These are phyloP conservation scores for Drosophila miranda DNA, from an alignment of 1,140 invertebrate genomes.

Conservation along the genomic window DNA sequence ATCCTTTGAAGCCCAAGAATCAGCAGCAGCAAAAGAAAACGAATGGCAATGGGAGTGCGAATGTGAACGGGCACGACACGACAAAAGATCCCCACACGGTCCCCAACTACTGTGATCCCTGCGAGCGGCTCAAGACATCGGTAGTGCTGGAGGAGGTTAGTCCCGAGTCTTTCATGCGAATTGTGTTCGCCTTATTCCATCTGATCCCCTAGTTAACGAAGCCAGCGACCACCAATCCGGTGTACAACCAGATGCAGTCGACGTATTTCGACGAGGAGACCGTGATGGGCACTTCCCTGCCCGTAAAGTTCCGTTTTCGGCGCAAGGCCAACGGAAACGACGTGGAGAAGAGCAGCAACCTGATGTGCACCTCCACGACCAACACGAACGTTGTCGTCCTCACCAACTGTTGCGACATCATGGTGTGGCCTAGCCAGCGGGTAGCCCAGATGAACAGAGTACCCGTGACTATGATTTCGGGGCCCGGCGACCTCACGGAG, in stretches of 20 bases:
- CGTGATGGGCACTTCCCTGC: conserved; percentile 58
- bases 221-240: conserved; percentile 50
- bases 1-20: conserved; percentile 5
- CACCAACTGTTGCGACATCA: conserved; percentile 58
- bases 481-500: conserved; percentile 59
- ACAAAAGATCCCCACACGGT: conserved; percentile 24
- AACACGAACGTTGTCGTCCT: conserved; percentile 65
- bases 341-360: conserved; percentile 27
- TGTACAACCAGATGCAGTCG: conserved; percentile 7
- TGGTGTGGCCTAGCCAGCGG: conserved; percentile 69
- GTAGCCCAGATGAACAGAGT: conserved; percentile 68
- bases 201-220: conserved; percentile 39
- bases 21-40: neutral
- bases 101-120: conserved; percentile 51
- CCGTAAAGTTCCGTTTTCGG: conserved; percentile 62
- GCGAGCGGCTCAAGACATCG: conserved; percentile 49
- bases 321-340: conserved; percentile 50
- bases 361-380: conserved; percentile 47
- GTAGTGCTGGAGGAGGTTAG: conserved; percentile 60
- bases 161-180: neutral
- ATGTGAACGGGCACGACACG: neutral
- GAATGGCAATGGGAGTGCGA: neutral
- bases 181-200: neutral
- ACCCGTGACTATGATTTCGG: conserved; percentile 58
- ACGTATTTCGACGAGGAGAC: conserved; percentile 69